Evolutionary conservation across 2,797 vertebrate species (phyloP), one percentile per base, ranked within the genome.

Genomic region (Ceyx erithaca): DNA sequence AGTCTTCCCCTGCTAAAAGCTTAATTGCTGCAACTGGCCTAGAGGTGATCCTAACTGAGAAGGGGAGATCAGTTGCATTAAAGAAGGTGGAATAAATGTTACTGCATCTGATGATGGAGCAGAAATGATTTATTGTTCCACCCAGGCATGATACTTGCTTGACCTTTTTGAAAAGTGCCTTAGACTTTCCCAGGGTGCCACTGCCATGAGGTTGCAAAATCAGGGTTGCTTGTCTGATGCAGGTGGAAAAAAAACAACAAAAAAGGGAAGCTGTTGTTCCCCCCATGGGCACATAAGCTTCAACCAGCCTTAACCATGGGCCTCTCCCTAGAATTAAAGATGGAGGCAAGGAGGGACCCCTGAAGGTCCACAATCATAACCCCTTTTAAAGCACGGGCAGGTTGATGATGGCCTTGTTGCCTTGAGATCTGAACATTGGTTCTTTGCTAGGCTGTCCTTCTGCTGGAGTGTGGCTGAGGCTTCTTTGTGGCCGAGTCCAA

Each of bases 301-400:
- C 54, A 13, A 73, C 18, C 30, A 61, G 35, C 43, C 16, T 64
- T 55, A 51, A 35, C 20, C 17, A 2, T 12, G 16, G 5, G 9
- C 11, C 19, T 57, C n/a, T 63, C 3, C 2, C 16, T 48, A 14
- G 51, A 31, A 13, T 17, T 18, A 33, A 70, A 61, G 15, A 13
- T 8, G 9, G 2, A 8, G 64, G 30, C 22, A 55, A 64, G 54
- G 28, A 33, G 48, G 11, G 25, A 15, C 4, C 7, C 5, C 26
- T 31, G 43, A 22, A 59, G 30, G 49, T 59, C 13, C 43, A 51
- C 20, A 37, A 19, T 14, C 1, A 2, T 23, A 30, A 49, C 14
- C 2, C 1, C 9, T 33, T 64, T 37, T 17, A 37, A 41, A 57
- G 43, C 0, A 0, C 0, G 4, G 17, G 16, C 20, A 10, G n/a